Base-by-base conservation (phyloP, 2,888 invertebrate species). In the Hirtodrosophila confusa region DNA sequence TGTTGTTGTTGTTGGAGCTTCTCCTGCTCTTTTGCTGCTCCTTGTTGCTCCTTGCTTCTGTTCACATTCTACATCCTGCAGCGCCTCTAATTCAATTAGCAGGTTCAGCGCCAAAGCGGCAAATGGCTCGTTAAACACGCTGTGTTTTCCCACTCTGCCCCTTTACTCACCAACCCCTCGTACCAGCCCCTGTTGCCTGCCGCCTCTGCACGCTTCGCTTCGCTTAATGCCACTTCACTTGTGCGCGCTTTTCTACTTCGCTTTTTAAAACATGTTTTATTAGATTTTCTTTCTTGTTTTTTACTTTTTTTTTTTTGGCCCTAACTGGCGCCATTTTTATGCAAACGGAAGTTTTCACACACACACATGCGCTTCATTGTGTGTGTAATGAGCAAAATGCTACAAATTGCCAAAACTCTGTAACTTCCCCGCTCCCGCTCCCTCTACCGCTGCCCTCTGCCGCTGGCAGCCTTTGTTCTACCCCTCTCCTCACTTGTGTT, bases 21-120 rank as follows among this genome's bases (percentile, higher is more conserved):
- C 47, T 72, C 43, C 55, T 53, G 24, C 57, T 47, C 58, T 58
- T 39, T 40, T 44, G 8, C 31, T 4, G 31, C 9, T 29, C 10
- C 41, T 43, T 39, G 17, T 61, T 41, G 6, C 23, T 27, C 27
- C 27, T 27, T 37, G 7, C 49, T 51, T 67, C 67, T 74, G 57
- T 54, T 74, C 7, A 6, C 31, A 2, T 31, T 2, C 31, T 31
- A 63, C 67, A 66, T 77, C 58, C 62, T 67, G 78, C 65, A 72
- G 86, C 78, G 75, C 49, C 74, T 83, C 84, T 84, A 84, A 84
- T 84, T 84, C 88, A 84, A 84, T 84, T 84, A 84, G 88, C 88
- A 88, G 86, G 88, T 84, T 84, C 87, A 88, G 80, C 86, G 84
- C 86, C 88, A 86, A 86, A 88, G 86, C 77, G 64, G 88, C 86